phyloP scores from a whole-genome alignment of 2,797 vertebrate genomes.

The Petrocephalus schoutedeni region DNA sequence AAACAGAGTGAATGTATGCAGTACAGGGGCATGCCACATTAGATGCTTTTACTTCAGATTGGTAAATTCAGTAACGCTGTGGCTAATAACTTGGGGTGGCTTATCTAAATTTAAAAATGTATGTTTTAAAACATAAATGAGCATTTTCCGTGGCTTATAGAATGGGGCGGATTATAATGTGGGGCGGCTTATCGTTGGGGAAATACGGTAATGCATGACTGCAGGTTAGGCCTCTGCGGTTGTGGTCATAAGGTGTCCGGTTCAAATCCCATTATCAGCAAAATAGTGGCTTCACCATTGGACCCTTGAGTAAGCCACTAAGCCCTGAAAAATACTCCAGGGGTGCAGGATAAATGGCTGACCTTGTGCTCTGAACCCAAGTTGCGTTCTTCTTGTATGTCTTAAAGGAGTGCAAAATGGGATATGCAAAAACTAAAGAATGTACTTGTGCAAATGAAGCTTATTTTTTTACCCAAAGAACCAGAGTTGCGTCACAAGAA shows the following conservation, averaged over 20 bases:
- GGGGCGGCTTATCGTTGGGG: too few relatives aligned
- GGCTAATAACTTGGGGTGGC: background rate
- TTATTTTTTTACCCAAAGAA: background rate
- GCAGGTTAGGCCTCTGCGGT: background rate
- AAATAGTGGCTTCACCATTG: background rate
- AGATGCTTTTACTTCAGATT: background rate
- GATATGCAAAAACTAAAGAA: background rate
- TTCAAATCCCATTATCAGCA: background rate
- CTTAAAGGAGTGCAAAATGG: background rate
- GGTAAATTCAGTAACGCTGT: background rate
- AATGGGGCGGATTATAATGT: too few relatives aligned
- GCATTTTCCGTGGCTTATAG: too few relatives aligned
- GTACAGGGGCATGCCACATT: too few relatives aligned
- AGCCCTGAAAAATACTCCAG: background rate
- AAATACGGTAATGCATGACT: background rate
- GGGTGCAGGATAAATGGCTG: background rate
- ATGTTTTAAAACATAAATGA: too few relatives aligned
- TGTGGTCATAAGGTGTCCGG: background rate
- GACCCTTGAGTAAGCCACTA: background rate
- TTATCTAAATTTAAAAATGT: too few relatives aligned
- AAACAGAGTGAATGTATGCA: background rate
- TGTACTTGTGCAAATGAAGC: background rate
- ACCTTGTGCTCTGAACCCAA: background rate
- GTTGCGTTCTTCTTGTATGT: background rate
- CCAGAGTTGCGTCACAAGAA: background rate